phyloP scores from a whole-genome alignment of 2,113 vertebrate genomes.

The Eublepharis macularius region DNA sequence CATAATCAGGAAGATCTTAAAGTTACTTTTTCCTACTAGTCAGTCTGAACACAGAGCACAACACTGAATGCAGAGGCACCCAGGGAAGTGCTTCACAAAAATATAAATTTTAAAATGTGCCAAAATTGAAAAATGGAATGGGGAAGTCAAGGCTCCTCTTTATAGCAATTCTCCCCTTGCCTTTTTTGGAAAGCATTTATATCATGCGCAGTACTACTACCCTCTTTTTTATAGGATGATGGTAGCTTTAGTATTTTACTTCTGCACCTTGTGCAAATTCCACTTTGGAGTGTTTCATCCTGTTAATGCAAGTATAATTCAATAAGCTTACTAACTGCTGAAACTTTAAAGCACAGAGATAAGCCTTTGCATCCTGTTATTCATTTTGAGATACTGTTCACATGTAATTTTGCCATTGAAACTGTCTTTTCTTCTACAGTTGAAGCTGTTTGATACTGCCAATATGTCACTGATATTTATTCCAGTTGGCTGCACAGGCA shows the following conservation, averaged over 20 bases:
- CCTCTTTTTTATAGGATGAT: background rate
- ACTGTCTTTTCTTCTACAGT: constrained; percentile 53
- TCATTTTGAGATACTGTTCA: constrained; percentile 43
- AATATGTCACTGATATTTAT: constrained; percentile 39
- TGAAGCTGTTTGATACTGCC: constrained; percentile 39
- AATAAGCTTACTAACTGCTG: constrained; percentile 36
- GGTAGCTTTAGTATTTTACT: background rate
- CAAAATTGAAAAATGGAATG: too few species aligned
- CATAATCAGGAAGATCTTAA: too few species aligned
- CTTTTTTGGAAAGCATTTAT: too few species aligned
- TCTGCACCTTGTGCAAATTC: constrained; percentile 30
- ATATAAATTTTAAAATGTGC: too few species aligned
- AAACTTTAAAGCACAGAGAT: constrained; percentile 43
- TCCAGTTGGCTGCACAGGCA: constrained; percentile 15
- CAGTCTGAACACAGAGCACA: too few species aligned
- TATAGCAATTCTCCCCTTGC: too few species aligned
- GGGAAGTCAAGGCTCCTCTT: too few species aligned
- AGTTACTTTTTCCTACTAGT: too few species aligned
- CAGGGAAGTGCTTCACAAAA: too few species aligned
- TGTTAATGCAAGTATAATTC: constrained; percentile 32
- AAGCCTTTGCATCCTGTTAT: constrained; percentile 12
- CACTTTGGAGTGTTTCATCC: background rate
- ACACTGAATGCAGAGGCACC: too few species aligned
- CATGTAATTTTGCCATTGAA: constrained; percentile 48
- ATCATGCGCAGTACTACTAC: too few species aligned